Percentiles rank a stretch among this genome's conserved stretches.
phyloP scores from a whole-genome alignment of 2,113 vertebrate genomes.

The Psephotus haematonotus region DNA sequence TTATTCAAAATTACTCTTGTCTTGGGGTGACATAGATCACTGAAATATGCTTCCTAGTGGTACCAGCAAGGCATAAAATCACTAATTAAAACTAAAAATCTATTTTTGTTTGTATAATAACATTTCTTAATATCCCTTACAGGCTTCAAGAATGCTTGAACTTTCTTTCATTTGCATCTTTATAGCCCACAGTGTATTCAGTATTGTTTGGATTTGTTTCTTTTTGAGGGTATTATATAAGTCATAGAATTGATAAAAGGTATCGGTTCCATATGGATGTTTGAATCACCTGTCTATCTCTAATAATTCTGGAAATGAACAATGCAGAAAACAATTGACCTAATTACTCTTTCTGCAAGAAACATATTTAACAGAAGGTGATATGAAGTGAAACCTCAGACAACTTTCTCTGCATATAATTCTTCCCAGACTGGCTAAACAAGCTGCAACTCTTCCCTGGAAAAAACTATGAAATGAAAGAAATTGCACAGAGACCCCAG shows the following conservation, averaged over 20 bases:
- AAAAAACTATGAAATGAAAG: not conserved
- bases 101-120: not conserved
- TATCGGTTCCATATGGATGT: not conserved
- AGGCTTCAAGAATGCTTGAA: not conserved
- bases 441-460: not conserved
- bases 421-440: not conserved
- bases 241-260: not conserved
- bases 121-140: not conserved
- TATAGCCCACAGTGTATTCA: not conserved
- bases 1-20: constrained; percentile 4
- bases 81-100: constrained; percentile 1
- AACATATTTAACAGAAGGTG: not conserved
- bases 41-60: not conserved
- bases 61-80: not conserved
- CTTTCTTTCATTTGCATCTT: not conserved
- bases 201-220: not conserved
- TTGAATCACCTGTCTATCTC: not conserved
- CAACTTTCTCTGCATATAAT: not conserved
- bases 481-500: not conserved
- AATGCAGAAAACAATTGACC: not conserved
- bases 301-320: not conserved
- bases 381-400: not conserved
- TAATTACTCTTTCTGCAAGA: not conserved
- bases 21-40: not conserved
- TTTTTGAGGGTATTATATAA: not conserved